A percentile compares a stretch with the other conserved stretches of the same genome.
Evolutionary conservation across 2,888 invertebrate species (phyloP).

Genomic region (Sabatieria punctata): DNA sequence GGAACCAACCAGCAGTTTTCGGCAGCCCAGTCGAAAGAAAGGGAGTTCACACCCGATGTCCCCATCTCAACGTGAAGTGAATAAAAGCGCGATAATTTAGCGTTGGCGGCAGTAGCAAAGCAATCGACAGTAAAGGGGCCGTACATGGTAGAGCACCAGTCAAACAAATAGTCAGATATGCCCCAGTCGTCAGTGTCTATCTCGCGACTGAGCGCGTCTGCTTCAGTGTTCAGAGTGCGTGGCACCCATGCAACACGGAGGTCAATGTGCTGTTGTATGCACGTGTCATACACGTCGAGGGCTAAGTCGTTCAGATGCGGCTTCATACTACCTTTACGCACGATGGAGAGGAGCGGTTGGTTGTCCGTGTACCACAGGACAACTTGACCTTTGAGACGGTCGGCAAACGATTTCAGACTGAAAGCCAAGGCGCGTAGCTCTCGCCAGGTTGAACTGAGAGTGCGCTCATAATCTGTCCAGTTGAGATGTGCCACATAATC

Average conservation of each 20-base stretch:
- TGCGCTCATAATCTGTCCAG: background rate
- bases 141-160: background rate
- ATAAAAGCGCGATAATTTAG: background rate
- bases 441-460: background rate
- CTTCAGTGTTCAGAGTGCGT: background rate
- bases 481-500: background rate
- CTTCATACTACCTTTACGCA: background rate
- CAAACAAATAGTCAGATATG: background rate
- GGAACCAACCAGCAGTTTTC: background rate
- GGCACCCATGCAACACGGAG: background rate
- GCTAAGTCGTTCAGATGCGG: background rate
- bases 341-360: background rate
- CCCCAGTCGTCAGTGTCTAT: background rate
- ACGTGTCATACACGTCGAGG: background rate
- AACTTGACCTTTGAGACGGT: background rate
- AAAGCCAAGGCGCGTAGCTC: background rate
- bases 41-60: background rate
- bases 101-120: background rate
- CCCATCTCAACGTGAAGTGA: background rate
- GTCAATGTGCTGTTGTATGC: background rate
- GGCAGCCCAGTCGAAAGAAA: background rate
- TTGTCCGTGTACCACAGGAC: background rate
- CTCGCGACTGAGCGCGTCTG: background rate
- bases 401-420: background rate
- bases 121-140: background rate